Evolutionary conservation across 2,113 vertebrate genomes (phyloP).

Genomic region (Neogale vison): DNA sequence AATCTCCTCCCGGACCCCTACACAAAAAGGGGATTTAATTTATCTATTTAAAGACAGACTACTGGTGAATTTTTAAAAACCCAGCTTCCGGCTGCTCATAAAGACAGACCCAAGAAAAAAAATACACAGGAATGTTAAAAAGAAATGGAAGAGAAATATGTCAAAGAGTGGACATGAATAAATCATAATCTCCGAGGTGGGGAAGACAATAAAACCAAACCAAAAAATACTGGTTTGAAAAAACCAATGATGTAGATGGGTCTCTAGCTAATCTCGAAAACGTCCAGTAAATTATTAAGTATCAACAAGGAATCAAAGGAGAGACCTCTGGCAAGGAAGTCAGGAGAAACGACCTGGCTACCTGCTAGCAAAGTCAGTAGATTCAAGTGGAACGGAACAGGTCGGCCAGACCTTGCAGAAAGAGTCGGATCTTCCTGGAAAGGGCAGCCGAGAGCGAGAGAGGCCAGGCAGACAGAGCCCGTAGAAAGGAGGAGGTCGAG

Average conservation of each 20-base stretch:
- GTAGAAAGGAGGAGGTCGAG: not conserved
- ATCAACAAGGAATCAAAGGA: not conserved
- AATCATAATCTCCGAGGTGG: not conserved
- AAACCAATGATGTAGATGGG: not conserved
- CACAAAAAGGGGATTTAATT: not conserved
- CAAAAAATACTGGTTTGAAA: not conserved
- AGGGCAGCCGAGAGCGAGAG: not conserved
- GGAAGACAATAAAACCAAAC: not conserved
- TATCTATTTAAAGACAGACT: conserved; percentile 10
- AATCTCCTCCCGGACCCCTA: not conserved
- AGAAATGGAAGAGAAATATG: not conserved
- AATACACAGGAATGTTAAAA: not conserved
- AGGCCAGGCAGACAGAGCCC: not conserved
- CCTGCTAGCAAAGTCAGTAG: not conserved
- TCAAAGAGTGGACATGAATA: not conserved
- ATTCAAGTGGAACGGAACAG: not conserved
- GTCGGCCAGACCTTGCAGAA: not conserved
- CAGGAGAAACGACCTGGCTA: not conserved
- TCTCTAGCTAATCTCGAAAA: not conserved
- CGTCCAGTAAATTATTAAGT: not conserved
- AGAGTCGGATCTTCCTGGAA: not conserved
- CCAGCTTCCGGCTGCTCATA: not conserved
- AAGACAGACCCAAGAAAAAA: not conserved
- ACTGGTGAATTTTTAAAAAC: not conserved
- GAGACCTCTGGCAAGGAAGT: not conserved